Evolutionary conservation across 2,113 vertebrate species (phyloP), one percentile per base, ranked within the genome.

Genomic region (Maccullochella peelii): DNA sequence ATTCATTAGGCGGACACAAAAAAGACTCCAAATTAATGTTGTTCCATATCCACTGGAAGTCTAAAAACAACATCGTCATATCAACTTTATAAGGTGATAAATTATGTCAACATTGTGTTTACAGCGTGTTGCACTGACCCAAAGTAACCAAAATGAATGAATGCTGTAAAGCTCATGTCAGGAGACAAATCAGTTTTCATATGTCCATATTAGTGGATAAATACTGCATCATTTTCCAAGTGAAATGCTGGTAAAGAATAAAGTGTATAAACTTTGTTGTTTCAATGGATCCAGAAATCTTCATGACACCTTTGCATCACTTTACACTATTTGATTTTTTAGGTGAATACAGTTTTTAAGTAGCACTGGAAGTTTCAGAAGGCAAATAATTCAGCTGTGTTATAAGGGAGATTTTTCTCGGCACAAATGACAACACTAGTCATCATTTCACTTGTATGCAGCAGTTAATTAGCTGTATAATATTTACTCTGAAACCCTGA

Each of bases 381-480:
- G 21, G 14, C 27, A 12, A 77, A 79, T 59, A 83, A 67, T 54
- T 80, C 23, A 16, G 12, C 36, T n/a, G 57, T 74, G 77, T 83
- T 1, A 59, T 25, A 42, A 23, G 23, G 68, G 70, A 6, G 40
- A 27, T 65, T 77, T 79, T 85, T 82, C 70, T 49, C 79, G 18
- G 47, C 82, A 65, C 65, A 85, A 91, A 88, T 81, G 84, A 82
- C 86, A 86, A 81, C 75, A 81, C 81, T 16, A 72, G 71, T 72
- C 79, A 77, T 85, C 57, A 75, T 82, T 81, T 85, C 66, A 87
- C 61, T 84, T 58, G 15, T 47, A 15, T 21, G 38, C 71, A 30
- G 77, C 25, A 67, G 71, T 86, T 89, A 90, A 93, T 91, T 84
- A 89, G 76, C 75, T 61, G 72, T 36, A 25, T 87, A 55, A 89